phyloP scores from a whole-genome alignment of 2,113 vertebrate genomes.

The Melospiza georgiana region DNA sequence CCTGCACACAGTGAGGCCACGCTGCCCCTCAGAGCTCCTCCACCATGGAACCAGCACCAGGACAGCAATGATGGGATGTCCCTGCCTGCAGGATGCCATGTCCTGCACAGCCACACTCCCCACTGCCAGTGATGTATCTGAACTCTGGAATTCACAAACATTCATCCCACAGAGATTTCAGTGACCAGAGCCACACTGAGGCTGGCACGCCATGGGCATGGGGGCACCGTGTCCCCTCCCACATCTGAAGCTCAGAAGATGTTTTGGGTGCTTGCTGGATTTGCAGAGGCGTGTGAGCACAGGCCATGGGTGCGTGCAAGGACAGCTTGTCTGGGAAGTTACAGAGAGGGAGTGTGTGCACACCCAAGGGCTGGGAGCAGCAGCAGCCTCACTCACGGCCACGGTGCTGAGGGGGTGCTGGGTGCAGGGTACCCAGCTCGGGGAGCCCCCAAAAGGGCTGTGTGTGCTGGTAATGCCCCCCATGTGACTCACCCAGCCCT shows the following conservation, averaged over 20 bases:
- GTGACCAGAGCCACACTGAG: accelerated
- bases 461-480: accelerated
- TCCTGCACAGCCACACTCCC: background rate
- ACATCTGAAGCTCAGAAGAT: background rate
- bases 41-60: accelerated
- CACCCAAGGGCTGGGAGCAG: background rate
- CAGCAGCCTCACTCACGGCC: accelerated
- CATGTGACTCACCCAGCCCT: accelerated
- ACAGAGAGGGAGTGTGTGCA: background rate
- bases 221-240: background rate
- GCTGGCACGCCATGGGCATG: accelerated
- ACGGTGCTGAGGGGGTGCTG: background rate
- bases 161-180: accelerated
- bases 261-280: background rate
- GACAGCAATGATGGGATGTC: accelerated
- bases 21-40: background rate
- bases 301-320: background rate
- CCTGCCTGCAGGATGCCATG: background rate
- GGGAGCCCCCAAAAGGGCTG: background rate
- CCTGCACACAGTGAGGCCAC: accelerated
- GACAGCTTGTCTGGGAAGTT: background rate
- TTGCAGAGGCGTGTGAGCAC: accelerated
- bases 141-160: background rate
- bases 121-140: background rate
- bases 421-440: accelerated